Percentiles rank a stretch among this genome's conserved stretches.
Evolutionary conservation across 2,797 vertebrate genomes (phyloP).

Genomic region (Taeniopygia guttata): DNA sequence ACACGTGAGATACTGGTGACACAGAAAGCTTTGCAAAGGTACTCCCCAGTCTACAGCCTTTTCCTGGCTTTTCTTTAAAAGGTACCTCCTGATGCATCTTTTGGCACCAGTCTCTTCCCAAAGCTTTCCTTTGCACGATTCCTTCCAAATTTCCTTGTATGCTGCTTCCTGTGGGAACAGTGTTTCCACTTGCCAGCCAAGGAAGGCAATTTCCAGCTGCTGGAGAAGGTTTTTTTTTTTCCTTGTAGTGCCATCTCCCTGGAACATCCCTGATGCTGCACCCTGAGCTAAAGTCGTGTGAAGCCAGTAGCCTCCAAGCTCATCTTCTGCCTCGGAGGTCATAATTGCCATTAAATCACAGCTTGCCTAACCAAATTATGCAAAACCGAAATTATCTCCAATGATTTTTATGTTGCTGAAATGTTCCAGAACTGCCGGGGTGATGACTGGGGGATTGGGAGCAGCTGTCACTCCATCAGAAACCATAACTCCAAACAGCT

Average conservation of each 20-base stretch:
- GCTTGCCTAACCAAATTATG: slow-evolving; percentile 76
- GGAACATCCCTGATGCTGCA: slow-evolving; percentile 20
- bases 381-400: slow-evolving; percentile 71
- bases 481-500: slow-evolving; percentile 79
- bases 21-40: background rate
- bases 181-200: background rate
- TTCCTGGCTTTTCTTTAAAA: background rate
- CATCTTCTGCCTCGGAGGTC: slow-evolving; percentile 60
- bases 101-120: background rate
- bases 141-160: slow-evolving; percentile 20
- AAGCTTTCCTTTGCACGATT: background rate
- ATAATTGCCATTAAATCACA: slow-evolving; percentile 73
- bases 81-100: background rate
- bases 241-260: slow-evolving; percentile 5
- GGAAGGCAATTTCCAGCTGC: slow-evolving; percentile 37
- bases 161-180: slow-evolving; percentile 8
- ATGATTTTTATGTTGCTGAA: slow-evolving; percentile 80
- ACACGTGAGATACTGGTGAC: background rate
- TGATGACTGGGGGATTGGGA: slow-evolving; percentile 74
- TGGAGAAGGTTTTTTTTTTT: background rate
- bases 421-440: slow-evolving; percentile 68
- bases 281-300: background rate
- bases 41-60: background rate
- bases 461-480: slow-evolving; percentile 80
- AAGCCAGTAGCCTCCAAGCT: slow-evolving; percentile 37